phyloP scores from a whole-genome alignment of 2,888 invertebrate genomes.

The Eulithis prunata region DNA sequence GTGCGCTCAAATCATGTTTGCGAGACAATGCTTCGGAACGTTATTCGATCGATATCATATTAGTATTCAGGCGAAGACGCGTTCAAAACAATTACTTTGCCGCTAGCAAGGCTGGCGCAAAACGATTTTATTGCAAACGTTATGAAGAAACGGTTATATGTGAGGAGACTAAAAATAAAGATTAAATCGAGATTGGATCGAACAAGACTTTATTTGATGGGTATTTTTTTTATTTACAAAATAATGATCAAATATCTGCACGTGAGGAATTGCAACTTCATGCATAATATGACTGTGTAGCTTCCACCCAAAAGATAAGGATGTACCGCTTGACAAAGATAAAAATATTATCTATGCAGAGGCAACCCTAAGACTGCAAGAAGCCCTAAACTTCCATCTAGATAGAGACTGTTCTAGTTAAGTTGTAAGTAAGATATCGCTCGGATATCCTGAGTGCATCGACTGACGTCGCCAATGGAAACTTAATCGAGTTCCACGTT shows the following conservation, averaged over 20 bases:
- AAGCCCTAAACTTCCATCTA: slow-evolving; percentile 12
- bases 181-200: neutral
- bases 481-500: slow-evolving; percentile 23
- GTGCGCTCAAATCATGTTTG: slow-evolving; percentile 9
- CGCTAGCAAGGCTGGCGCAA: slow-evolving; percentile 22
- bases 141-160: slow-evolving; percentile 8
- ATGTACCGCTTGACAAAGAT: neutral
- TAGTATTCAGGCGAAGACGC: slow-evolving; percentile 32
- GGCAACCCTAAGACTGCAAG: slow-evolving; percentile 16
- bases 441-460: slow-evolving; percentile 26
- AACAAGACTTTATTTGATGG: too few species aligned
- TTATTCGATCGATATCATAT: slow-evolving; percentile 28
- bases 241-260: too few species aligned
- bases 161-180: slow-evolving; percentile 15
- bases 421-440: slow-evolving; percentile 23
- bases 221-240: too few species aligned
- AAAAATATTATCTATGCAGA: neutral
- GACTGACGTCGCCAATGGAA: slow-evolving; percentile 28
- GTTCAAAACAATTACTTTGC: slow-evolving; percentile 32
- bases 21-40: slow-evolving; percentile 17
- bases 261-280: too few species aligned
- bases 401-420: slow-evolving; percentile 7
- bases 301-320: too few species aligned
- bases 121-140: slow-evolving; percentile 14
- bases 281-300: too few species aligned